Evolutionary conservation across 2,888 invertebrate genomes (phyloP).

Genomic region (Odontothrips loti): DNA sequence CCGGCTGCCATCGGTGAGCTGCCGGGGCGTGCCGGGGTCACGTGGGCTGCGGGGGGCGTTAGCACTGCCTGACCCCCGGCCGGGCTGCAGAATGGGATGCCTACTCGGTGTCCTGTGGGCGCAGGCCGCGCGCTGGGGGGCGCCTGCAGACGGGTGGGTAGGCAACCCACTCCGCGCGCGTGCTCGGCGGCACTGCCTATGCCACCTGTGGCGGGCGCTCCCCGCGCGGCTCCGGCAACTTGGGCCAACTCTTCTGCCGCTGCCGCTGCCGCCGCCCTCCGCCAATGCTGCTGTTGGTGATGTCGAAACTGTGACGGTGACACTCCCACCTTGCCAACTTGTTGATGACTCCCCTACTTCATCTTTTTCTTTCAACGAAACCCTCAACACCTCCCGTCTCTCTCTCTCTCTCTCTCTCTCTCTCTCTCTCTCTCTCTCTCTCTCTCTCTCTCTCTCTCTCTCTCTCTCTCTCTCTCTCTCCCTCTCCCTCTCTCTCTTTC

Average conservation of each 20-base stretch:
- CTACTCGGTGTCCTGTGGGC: background rate
- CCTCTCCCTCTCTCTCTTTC: background rate
- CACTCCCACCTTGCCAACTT: no score
- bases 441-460: no score
- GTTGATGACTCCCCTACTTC: no score
- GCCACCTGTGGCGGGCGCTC: background rate
- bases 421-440: background rate
- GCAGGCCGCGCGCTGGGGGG: background rate
- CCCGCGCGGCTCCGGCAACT: background rate
- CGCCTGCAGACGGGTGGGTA: background rate
- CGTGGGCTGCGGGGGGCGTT: background rate
- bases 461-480: background rate
- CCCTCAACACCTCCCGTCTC: no score
- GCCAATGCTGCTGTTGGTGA: no score
- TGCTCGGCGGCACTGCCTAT: background rate
- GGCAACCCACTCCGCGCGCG: background rate
- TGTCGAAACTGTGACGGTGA: no score
- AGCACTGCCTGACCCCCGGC: background rate
- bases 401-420: no score
- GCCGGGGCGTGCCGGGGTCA: background rate
- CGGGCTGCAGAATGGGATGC: background rate
- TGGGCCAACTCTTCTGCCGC: no score
- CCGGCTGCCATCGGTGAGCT: background rate
- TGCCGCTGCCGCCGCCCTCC: no score
- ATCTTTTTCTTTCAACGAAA: no score